Percentiles rank a stretch among this genome's conserved stretches.
phyloP scores from a whole-genome alignment of 1,140 invertebrate genomes.

The Drosophila mauritiana region DNA sequence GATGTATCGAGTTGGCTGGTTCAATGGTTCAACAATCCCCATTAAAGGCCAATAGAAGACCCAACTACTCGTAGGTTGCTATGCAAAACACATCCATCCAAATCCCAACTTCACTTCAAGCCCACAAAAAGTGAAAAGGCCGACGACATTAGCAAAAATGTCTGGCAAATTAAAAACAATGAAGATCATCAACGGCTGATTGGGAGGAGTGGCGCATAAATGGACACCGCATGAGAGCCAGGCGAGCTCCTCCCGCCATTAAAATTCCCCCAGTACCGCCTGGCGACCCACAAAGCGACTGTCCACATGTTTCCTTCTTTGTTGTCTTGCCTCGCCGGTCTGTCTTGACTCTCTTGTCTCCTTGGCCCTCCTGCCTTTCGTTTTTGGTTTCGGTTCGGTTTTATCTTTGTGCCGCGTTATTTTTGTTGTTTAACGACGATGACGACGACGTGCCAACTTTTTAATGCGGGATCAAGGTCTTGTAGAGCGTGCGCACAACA shows the following conservation, averaged over 20 bases:
- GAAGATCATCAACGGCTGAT: conserved; percentile 72
- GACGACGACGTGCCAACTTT: conserved; percentile 72
- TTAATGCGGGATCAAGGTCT: conserved; percentile 83
- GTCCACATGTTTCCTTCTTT: conserved; percentile 65
- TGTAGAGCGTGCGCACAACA: conserved; percentile 39
- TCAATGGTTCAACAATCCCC: background rate
- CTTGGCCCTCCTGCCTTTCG: conserved; percentile 28
- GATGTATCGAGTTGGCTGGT: background rate
- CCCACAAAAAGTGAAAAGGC: conserved; percentile 14
- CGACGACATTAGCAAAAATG: conserved; percentile 41
- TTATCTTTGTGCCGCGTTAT: conserved; percentile 34
- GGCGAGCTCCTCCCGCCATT: background rate
- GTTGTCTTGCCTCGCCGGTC: conserved; percentile 31
- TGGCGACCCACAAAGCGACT: conserved; percentile 12
- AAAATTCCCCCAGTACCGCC: background rate
- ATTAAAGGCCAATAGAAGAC: background rate
- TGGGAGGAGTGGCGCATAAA: conserved; percentile 69
- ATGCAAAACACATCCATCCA: conserved; percentile 28
- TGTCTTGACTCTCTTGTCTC: conserved; percentile 31
- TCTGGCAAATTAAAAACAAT: conserved; percentile 72
- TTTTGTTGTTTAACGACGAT: conserved; percentile 44
- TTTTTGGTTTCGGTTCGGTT: conserved; percentile 28
- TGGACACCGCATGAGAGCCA: conserved; percentile 63
- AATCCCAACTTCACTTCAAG: conserved; percentile 10
- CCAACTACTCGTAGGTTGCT: background rate